Evolutionary conservation across 2,113 vertebrate genomes (phyloP).

Genomic region (Taxidea taxus): DNA sequence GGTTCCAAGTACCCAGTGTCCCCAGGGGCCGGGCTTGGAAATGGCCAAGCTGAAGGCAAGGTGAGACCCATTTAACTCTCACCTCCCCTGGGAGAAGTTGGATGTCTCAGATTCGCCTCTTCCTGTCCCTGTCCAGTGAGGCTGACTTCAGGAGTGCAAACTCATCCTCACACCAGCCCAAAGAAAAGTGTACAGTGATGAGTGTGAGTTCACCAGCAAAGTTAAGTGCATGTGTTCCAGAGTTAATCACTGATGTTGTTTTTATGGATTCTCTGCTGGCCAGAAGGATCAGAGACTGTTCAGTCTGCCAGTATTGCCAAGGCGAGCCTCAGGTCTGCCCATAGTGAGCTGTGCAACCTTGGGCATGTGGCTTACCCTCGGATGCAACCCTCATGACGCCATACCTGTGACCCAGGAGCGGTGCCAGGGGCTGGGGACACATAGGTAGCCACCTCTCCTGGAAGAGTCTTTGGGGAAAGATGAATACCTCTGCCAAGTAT

Average conservation of each 20-base stretch:
- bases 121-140: background rate
- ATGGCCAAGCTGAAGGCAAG: background rate
- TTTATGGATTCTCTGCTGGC: background rate
- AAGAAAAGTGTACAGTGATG: fast-evolving
- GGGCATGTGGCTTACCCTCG: background rate
- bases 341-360: too few relatives aligned
- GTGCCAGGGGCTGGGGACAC: background rate
- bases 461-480: background rate
- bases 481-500: background rate
- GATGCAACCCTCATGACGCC: fast-evolving
- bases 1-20: background rate
- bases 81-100: fast-evolving
- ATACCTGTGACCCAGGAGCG: background rate
- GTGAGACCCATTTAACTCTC: background rate
- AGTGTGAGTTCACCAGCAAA: background rate
- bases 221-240: background rate
- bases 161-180: background rate
- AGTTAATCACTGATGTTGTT: background rate
- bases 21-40: background rate
- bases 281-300: background rate
- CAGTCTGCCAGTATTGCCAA: background rate
- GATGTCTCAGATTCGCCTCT: background rate
- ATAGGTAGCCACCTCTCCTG: background rate
- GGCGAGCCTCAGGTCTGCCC: background rate
- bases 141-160: background rate